These are phyloP conservation scores for Chaetodon trifasciatus DNA, from an alignment of 2,797 vertebrate genomes.

Conservation along the genomic window DNA sequence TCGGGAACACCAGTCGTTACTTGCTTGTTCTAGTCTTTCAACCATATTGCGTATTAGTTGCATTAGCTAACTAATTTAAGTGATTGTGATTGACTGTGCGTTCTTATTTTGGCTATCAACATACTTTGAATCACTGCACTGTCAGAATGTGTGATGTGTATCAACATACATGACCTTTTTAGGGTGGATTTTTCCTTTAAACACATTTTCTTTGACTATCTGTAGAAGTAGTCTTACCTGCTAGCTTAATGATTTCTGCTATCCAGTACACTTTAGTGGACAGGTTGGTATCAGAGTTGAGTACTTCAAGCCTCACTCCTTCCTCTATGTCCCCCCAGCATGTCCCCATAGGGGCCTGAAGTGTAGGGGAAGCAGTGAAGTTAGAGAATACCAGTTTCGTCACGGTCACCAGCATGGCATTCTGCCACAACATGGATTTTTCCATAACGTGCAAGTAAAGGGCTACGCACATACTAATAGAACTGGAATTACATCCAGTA, in stretches of 20 bases:
- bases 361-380: conserved; percentile 17
- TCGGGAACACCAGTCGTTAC: not conserved
- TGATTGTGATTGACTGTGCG: not conserved
- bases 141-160: not conserved
- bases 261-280: conserved; percentile 98
- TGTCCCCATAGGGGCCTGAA: conserved; percentile 94
- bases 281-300: conserved; percentile 93
- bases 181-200: not conserved
- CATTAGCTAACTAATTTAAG: not conserved
- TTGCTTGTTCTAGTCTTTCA: not conserved
- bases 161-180: not conserved
- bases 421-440: too few species aligned
- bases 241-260: conserved; percentile 95
- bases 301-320: conserved; percentile 94
- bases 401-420: too few species aligned
- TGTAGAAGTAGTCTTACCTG: conserved; percentile 84
- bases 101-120: not conserved
- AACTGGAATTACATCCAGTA: too few species aligned
- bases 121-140: not conserved
- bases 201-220: too few species aligned
- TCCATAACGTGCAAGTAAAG: too few species aligned
- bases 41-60: too few species aligned
- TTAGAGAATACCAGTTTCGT: not conserved
- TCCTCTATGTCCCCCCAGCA: conserved; percentile 95
- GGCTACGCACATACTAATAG: too few species aligned